phyloP scores from a whole-genome alignment of 2,113 vertebrate genomes.

The Melanerpes formicivorus region DNA sequence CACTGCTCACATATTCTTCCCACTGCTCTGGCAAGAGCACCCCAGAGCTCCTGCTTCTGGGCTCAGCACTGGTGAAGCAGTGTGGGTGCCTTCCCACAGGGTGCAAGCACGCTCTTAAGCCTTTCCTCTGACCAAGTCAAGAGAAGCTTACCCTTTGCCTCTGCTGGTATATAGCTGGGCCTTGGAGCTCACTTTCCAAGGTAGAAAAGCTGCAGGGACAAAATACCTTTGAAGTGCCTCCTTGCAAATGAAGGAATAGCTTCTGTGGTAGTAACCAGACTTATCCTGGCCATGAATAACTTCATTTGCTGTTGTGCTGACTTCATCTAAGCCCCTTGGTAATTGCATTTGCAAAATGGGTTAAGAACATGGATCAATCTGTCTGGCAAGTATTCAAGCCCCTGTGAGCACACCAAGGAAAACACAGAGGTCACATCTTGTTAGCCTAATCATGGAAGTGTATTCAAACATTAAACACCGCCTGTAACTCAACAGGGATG shows the following conservation, averaged over 20 bases:
- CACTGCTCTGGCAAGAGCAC: not conserved
- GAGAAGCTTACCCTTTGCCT: not conserved
- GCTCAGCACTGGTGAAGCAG: not conserved
- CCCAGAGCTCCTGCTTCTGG: not conserved
- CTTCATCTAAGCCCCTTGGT: conserved; percentile 35
- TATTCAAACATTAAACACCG: not conserved
- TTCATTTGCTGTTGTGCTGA: conserved; percentile 41
- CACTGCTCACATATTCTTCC: not conserved
- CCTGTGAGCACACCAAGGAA: not conserved
- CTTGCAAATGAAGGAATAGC: not conserved
- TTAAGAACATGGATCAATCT: conserved; percentile 56
- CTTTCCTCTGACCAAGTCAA: not conserved
- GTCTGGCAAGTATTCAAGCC: not conserved
- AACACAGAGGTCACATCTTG: not conserved
- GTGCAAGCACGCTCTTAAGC: not conserved
- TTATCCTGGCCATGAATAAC: not conserved
- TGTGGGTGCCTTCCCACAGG: not conserved
- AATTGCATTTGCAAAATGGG: conserved; percentile 57
- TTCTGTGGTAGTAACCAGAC: conserved; percentile 5
- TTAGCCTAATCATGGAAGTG: not conserved
- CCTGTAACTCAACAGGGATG: not conserved
- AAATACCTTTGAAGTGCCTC: not conserved
- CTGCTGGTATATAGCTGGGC: not conserved
- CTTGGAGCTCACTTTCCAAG: not conserved
- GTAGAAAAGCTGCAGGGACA: not conserved